phyloP scores from a whole-genome alignment of 1,140 invertebrate species.

The Centruroides sculpturatus region DNA sequence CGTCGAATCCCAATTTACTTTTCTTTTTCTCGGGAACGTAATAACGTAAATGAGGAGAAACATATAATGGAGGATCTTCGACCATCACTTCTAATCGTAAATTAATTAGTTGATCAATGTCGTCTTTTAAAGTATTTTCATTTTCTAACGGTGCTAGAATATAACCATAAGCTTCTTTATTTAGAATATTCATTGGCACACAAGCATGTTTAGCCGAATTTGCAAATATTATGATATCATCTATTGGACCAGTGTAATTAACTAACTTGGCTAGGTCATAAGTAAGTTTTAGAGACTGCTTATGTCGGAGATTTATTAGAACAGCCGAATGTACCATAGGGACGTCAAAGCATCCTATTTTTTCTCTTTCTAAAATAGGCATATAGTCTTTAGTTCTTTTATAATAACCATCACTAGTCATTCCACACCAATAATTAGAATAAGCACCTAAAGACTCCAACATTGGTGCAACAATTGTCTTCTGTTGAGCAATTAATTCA shows the following conservation, averaged over 20 bases:
- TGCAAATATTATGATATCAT: conserved; percentile 93
- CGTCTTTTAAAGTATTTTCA: conserved; percentile 43
- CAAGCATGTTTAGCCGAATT: conserved; percentile 56
- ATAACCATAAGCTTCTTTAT: conserved; percentile 66
- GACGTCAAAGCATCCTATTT: conserved; percentile 60
- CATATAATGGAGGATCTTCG: conserved; percentile 16
- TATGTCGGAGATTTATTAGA: conserved; percentile 55
- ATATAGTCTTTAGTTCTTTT: conserved; percentile 70
- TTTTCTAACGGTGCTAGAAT: conserved; percentile 64
- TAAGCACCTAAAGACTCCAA: conserved; percentile 71
- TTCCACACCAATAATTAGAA: conserved; percentile 93
- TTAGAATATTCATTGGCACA: conserved; percentile 55
- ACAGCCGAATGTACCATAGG: conserved; percentile 87
- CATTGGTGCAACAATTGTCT: conserved; percentile 55
- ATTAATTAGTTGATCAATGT: conserved; percentile 57
- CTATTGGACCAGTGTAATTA: conserved; percentile 49
- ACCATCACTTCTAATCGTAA: conserved; percentile 57
- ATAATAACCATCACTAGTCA: conserved; percentile 79
- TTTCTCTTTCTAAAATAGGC: conserved; percentile 55
- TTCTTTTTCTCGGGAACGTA: background rate
- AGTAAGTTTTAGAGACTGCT: conserved; percentile 48
- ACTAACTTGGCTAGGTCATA: conserved; percentile 50
- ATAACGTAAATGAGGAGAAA: conserved; percentile 7
- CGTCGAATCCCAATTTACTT: conserved; percentile 39
- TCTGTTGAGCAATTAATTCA: conserved; percentile 41